Evolutionary conservation across 2,888 invertebrate genomes (phyloP).

Genomic region (Acanthococcus lagerstroemiae): DNA sequence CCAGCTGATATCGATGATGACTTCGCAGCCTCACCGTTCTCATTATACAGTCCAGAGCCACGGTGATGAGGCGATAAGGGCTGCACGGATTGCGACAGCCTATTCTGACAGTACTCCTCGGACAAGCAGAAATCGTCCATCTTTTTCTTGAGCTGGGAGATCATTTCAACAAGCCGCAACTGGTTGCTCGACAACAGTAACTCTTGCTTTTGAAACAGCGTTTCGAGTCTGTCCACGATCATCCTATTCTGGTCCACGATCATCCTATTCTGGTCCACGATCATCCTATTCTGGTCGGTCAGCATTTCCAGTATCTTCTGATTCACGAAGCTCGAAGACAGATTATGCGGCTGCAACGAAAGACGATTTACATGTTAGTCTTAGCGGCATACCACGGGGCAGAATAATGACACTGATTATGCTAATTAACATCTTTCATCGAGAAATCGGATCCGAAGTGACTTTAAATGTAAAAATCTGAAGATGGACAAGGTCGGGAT

Average conservation of each 20-base stretch:
- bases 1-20: background rate
- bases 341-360: too few species aligned
- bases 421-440: too few species aligned
- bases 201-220: constrained; percentile 13
- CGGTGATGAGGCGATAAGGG: background rate
- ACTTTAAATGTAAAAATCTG: too few species aligned
- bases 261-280: constrained; percentile 6
- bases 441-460: too few species aligned
- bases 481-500: too few species aligned
- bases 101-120: too few species aligned
- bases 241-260: constrained; percentile 10
- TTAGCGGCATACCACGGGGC: too few species aligned
- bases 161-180: constrained; percentile 8
- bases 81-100: background rate
- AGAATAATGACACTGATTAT: too few species aligned
- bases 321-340: too few species aligned
- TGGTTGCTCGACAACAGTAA: constrained; percentile 13
- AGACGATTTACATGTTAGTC: too few species aligned
- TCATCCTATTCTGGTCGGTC: constrained; percentile 7
- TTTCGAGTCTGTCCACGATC: constrained; percentile 13
- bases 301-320: too few species aligned
- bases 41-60: too few species aligned
- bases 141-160: constrained; percentile 4
- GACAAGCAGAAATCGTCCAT: background rate
- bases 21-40: background rate